Evolutionary conservation across 2,113 vertebrate genomes (phyloP).

Genomic region (Dipodomys ordii): DNA sequence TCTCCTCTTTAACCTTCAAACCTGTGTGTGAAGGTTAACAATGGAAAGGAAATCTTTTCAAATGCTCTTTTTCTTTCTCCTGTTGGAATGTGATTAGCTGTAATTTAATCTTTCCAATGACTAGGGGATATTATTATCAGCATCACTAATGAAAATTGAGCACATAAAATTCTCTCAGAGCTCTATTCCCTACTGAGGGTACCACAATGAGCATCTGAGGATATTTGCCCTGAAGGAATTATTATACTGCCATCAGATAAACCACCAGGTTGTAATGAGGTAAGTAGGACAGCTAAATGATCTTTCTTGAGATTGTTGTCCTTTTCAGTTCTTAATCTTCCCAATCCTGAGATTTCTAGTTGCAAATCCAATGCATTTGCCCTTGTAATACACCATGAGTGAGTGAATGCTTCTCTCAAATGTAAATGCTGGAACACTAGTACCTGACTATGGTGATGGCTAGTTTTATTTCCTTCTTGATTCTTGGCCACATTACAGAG

Average conservation of each 20-base stretch:
- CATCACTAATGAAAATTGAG: slow-evolving; percentile 28
- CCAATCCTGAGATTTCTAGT: neutral
- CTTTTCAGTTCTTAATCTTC: slow-evolving; percentile 1
- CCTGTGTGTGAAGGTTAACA: slow-evolving; percentile 15
- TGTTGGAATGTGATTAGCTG: neutral
- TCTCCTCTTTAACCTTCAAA: neutral
- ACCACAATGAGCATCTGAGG: neutral
- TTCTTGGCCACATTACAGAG: neutral
- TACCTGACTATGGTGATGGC: neutral
- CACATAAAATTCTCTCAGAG: neutral
- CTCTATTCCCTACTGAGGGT: neutral
- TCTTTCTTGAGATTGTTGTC: neutral
- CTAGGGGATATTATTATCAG: neutral
- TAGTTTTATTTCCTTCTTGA: slow-evolving; percentile 12
- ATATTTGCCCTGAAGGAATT: slow-evolving; percentile 10
- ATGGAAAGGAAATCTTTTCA: neutral
- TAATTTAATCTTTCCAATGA: neutral
- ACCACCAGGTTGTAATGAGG: neutral
- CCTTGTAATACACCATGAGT: neutral
- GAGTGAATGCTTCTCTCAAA: neutral
- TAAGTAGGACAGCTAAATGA: neutral
- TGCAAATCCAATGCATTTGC: neutral
- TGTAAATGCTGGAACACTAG: neutral
- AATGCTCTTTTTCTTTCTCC: neutral
- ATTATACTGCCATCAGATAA: slow-evolving; percentile 8